Evolutionary conservation across 2,888 invertebrate species (phyloP), one percentile per base, ranked within the genome.

Genomic region (Carcina quercana): DNA sequence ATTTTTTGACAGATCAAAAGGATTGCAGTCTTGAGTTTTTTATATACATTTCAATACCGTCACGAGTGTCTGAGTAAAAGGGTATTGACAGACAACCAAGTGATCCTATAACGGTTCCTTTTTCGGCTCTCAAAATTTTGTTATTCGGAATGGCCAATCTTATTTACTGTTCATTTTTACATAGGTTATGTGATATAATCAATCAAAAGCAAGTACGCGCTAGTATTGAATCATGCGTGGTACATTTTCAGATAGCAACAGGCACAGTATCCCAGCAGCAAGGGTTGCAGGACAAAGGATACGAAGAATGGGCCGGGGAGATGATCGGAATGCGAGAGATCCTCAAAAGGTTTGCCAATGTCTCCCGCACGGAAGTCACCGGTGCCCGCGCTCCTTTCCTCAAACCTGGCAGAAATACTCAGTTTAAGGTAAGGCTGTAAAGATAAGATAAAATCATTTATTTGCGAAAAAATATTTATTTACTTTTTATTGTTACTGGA

Each of bases 271-370:
- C 88, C 2, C 83, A 87, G 47, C 94, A 95, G 59, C 90, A 89
- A 59, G 93, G 95, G 26, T 84, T 97, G 6, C 94, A 96, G 76
- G 93, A 94, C 71, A 93, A 94, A 69, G 92, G 93, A 32, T 93
- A 95, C 68, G 95, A 96, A 78, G 94, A 94, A 67, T 96, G 96
- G 96, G 93, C 92, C 0, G 94, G 94, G 13, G 96, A 96, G 78
- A 95, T 95, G 94, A 92, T 96, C 51, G 95, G 95, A 29, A 95
- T 96, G 95, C 87, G 95, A 41, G 94, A 95, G 69, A 94, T 96
- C 51, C 82, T 96, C 13, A 87, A 87, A 41, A 88, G 90, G 58
- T 95, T 95, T 62, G 87, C 95, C 6, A 95, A 95, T 69, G 87
- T 96, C 38, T 90, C 93, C 8, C 88, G 89, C 29, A 88, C 88